Percentiles rank a stretch among this genome's conserved stretches.
phyloP scores from a whole-genome alignment of 2,888 invertebrate genomes.

The Folsomia manolachei region DNA sequence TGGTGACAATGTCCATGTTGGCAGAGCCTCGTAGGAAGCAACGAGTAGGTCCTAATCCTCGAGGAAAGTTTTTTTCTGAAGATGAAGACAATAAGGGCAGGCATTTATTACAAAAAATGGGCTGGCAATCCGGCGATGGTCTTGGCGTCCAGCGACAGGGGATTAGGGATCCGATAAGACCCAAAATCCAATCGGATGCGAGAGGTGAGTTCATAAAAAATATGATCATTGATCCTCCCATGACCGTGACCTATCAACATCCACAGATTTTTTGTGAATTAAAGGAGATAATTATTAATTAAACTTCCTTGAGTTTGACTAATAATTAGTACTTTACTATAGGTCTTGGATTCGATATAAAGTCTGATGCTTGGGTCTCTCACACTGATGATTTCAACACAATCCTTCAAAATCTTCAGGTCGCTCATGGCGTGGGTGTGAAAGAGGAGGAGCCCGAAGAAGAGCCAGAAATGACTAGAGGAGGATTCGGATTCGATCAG shows the following conservation, averaged over 20 bases:
- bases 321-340: neutral
- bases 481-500: neutral
- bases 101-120: slow-evolving; percentile 42
- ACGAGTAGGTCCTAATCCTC: slow-evolving; percentile 45
- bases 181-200: slow-evolving; percentile 42
- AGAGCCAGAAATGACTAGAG: neutral
- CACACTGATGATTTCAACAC: slow-evolving; percentile 44
- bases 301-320: neutral
- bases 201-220: too few relatives aligned
- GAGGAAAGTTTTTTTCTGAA: slow-evolving; percentile 44
- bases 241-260: too few relatives aligned
- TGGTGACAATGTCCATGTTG: slow-evolving; percentile 39
- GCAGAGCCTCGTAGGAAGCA: slow-evolving; percentile 46
- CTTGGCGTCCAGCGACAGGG: slow-evolving; percentile 42
- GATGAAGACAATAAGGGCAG: slow-evolving; percentile 45
- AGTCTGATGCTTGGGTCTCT: slow-evolving; percentile 42
- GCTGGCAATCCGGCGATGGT: slow-evolving; percentile 47
- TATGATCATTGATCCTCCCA: too few relatives aligned
- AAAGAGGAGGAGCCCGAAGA: neutral
- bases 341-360: slow-evolving; percentile 45
- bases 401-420: slow-evolving; percentile 19
- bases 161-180: slow-evolving; percentile 41
- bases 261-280: too few relatives aligned
- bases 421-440: neutral
- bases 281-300: neutral